These are phyloP conservation scores for Alcedo atthis DNA, from an alignment of 2,797 vertebrate species.

Conservation along the genomic window DNA sequence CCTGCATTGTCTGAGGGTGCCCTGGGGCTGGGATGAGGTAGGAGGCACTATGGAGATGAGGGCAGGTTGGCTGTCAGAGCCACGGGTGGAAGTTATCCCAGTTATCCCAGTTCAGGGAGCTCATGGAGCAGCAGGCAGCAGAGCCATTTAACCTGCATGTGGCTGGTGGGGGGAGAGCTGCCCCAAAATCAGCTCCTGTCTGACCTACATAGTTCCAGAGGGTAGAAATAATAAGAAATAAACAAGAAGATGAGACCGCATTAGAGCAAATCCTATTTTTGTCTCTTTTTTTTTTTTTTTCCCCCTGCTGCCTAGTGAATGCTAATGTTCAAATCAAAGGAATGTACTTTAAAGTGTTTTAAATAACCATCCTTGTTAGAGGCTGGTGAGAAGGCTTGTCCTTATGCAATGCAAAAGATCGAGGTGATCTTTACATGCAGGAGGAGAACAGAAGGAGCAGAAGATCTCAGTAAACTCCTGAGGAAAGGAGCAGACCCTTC, in stretches of 20 bases:
- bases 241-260: not conserved
- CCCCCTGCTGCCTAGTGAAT: not conserved
- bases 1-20: too few species aligned
- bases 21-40: too few species aligned
- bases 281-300: not conserved
- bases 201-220: not conserved
- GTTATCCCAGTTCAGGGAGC: not conserved
- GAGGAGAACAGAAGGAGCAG: not conserved
- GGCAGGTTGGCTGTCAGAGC: not conserved
- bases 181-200: not conserved
- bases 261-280: not conserved
- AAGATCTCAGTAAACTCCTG: not conserved
- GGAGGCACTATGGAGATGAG: not conserved
- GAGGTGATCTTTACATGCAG: not conserved
- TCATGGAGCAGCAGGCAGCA: not conserved
- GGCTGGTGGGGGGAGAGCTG: not conserved
- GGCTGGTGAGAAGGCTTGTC: not conserved
- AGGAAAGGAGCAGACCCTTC: not conserved
- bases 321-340: conserved; percentile 53
- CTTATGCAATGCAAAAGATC: not conserved
- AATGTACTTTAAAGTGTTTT: conserved; percentile 9
- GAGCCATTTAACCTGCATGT: not conserved
- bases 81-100: not conserved
- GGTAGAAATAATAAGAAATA: not conserved
- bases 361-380: not conserved